These are phyloP conservation scores for Saccostrea echinata DNA, from an alignment of 1,140 invertebrate species.

Conservation along the genomic window DNA sequence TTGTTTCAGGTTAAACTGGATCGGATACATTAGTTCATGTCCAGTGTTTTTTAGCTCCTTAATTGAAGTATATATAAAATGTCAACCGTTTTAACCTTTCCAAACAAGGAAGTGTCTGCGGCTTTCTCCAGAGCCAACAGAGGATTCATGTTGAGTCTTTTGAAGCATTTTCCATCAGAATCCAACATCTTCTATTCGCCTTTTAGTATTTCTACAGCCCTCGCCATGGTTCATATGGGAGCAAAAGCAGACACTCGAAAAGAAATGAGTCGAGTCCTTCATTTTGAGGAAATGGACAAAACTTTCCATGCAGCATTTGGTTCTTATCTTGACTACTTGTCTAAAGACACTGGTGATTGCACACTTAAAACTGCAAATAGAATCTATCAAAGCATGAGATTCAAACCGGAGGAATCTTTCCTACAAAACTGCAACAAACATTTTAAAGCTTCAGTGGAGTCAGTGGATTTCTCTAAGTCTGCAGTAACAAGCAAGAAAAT, in stretches of 20 bases:
- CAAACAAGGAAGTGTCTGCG: neutral
- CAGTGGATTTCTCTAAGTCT: constrained; percentile 52
- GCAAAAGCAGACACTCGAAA: constrained; percentile 85
- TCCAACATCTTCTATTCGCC: constrained; percentile 85
- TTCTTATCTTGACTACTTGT: constrained; percentile 52
- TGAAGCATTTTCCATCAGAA: neutral
- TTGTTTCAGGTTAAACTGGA: neutral
- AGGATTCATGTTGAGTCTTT: neutral
- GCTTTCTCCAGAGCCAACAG: neutral
- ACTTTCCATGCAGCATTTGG: constrained; percentile 57
- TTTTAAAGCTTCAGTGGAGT: constrained; percentile 40
- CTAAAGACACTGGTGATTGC: constrained; percentile 79
- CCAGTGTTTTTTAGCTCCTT: neutral
- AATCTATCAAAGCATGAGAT: constrained; percentile 82
- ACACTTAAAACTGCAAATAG: constrained; percentile 89
- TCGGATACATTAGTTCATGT: neutral
- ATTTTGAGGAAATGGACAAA: constrained; percentile 50
- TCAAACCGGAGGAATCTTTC: constrained; percentile 37
- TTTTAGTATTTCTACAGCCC: constrained; percentile 84
- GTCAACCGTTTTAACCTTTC: neutral
- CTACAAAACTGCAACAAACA: constrained; percentile 48
- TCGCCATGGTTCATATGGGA: constrained; percentile 86
- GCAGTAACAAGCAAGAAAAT: constrained; percentile 79
- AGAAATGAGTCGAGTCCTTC: constrained; percentile 81
- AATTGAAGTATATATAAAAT: neutral